Base-by-base conservation (phyloP, 2,888 invertebrate genomes). In the Limulus polyphemus region DNA sequence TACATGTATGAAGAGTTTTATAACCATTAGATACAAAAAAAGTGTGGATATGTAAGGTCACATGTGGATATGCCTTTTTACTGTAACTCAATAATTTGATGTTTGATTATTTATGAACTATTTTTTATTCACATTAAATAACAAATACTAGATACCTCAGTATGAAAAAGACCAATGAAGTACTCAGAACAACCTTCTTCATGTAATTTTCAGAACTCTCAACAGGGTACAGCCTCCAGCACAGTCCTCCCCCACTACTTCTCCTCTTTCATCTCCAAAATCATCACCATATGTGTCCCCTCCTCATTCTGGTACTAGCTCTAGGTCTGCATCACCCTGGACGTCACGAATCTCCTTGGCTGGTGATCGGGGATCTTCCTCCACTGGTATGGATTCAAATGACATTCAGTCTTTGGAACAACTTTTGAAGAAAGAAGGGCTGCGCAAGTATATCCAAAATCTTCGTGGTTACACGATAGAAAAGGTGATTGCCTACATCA, bases 211-310 rank as follows among this genome's bases (percentile, higher is more conserved):
- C 32, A 32, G 32, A 32, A 32, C 32, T 32, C 32, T 32, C 32
- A 32, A 2, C 3, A 3, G 32, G 32, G 32, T 32, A 32, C 32
- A 32, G 1, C 32, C 32, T 32, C 32, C 55, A 32, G 14, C 57
- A 47, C 51, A 57, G 17, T 61, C 63, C 2, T 61, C 65, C 11
- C 49, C 58, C 32, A n/a, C 57, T 11, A 61, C 58, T 56, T 66
- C 66, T 32, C 66, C 66, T 14, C 47, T 64, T 17, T 61, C 62
- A 17, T 66, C 66, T 10, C 66, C 66, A 11, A 52, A 62, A 14
- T 64, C 63, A 51, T 65, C 65, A 16, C 66, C 66, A 10, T 66
- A 66, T 57, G 61, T 60, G 17, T 66, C 66, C 10, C 66, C 66
- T 48, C 55, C 60, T 32, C 60, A 60, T 56, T 66, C 66, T 10